Conservation (phyloP, 2,113 vertebrate species). For the Pachycephala philippinensis region DNA sequence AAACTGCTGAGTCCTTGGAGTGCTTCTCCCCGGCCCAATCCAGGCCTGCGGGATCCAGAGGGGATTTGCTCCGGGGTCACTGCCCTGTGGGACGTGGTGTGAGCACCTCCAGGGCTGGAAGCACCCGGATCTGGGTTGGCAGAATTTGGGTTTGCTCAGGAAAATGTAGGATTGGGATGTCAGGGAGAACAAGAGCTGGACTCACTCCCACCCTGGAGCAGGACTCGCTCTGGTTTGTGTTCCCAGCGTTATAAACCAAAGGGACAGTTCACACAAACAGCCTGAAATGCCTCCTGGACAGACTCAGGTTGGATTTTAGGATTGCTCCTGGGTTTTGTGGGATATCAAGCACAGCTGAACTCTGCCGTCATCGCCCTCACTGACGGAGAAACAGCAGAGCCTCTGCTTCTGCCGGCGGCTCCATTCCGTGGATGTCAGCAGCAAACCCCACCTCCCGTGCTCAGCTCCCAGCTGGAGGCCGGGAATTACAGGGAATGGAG, state of each 20-base stretch:
- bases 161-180: background rate
- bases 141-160: background rate
- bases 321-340: background rate
- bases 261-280: background rate
- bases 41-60: background rate
- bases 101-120: background rate
- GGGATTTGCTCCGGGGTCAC: background rate
- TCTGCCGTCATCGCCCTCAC: background rate
- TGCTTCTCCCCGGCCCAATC: rapidly evolving
- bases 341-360: background rate
- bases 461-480: background rate
- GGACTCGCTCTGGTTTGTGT: background rate
- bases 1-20: background rate
- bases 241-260: background rate
- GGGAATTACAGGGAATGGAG: background rate
- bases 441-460: background rate
- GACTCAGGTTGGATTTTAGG: background rate
- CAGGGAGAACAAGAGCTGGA: background rate
- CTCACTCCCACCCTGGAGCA: background rate
- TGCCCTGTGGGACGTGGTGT: background rate
- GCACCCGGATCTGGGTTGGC: rapidly evolving
- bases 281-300: background rate
- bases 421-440: background rate
- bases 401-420: background rate
- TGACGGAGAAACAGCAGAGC: background rate